Conservation (phyloP, 2,888 invertebrate genomes). For the Ariolimax columbianus region DNA sequence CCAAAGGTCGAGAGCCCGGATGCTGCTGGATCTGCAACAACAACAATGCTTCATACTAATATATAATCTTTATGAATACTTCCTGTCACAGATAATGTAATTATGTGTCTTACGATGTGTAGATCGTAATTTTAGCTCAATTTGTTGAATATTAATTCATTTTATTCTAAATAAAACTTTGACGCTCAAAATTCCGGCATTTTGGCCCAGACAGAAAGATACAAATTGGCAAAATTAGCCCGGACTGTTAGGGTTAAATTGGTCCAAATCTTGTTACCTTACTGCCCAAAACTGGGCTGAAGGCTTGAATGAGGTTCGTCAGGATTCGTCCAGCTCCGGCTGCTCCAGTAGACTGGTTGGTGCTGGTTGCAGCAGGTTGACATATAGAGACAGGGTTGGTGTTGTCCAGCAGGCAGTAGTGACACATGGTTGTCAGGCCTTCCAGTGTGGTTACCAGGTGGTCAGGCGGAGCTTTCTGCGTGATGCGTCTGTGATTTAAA, state of each 20-base stretch:
- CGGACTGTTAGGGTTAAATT: background rate
- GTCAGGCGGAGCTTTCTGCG: constrained; percentile 83
- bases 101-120: too few relatives aligned
- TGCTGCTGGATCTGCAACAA: too few relatives aligned
- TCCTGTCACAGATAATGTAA: too few relatives aligned
- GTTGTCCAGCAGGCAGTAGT: constrained; percentile 87
- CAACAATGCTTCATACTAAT: too few relatives aligned
- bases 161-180: too few relatives aligned
- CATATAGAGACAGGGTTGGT: constrained; percentile 74
- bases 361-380: constrained; percentile 73
- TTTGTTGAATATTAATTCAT: too few relatives aligned
- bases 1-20: too few relatives aligned
- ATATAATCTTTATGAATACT: too few relatives aligned
- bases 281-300: constrained; percentile 82
- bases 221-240: too few relatives aligned
- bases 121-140: too few relatives aligned
- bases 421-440: constrained; percentile 87
- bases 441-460: constrained; percentile 88
- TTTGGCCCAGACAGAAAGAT: too few relatives aligned
- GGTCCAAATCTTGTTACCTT: constrained; percentile 66
- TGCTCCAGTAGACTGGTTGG: constrained; percentile 77
- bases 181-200: too few relatives aligned
- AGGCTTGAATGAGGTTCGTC: constrained; percentile 89
- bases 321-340: constrained; percentile 84
- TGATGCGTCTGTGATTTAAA: constrained; percentile 1